These are phyloP conservation scores for Cotesia typhae DNA, from an alignment of 1,140 invertebrate genomes.

Conservation along the genomic window DNA sequence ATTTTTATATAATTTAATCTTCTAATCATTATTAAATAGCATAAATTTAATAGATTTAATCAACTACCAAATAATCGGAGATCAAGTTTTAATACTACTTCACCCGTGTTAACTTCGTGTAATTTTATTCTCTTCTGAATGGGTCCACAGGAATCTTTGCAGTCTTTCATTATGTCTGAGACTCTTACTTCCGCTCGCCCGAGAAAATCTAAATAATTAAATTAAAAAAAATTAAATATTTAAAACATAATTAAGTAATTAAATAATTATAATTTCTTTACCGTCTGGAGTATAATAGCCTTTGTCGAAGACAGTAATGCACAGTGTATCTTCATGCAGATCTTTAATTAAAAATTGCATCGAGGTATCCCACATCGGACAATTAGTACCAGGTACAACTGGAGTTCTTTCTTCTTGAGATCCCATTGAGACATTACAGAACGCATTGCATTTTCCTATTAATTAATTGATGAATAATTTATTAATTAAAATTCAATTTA, in stretches of 20 bases:
- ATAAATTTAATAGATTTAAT: conserved; percentile 26
- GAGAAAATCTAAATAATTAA: conserved; percentile 72
- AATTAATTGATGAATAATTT: conserved; percentile 33
- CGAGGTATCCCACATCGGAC: conserved; percentile 81
- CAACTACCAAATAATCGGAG: conserved; percentile 71
- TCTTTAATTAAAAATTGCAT: conserved; percentile 86
- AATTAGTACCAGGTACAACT: conserved; percentile 68
- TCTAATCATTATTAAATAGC: not conserved
- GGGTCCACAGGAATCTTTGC: conserved; percentile 72
- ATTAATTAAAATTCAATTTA: conserved; percentile 26
- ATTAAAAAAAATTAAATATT: not conserved
- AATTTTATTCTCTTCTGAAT: conserved; percentile 75
- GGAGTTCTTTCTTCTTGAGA: conserved; percentile 79
- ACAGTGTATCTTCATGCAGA: conserved; percentile 77
- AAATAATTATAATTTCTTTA: conserved; percentile 52
- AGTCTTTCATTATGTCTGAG: conserved; percentile 73
- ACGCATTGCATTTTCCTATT: conserved; percentile 70
- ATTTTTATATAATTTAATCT: not conserved
- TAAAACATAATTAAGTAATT: conserved; percentile 33
- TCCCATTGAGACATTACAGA: conserved; percentile 83
- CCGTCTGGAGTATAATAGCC: conserved; percentile 82
- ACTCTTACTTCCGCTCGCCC: conserved; percentile 80
- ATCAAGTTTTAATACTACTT: conserved; percentile 78
- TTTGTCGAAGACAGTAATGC: conserved; percentile 81
- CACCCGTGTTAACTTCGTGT: conserved; percentile 77